Evolutionary conservation across 2,888 invertebrate species (phyloP).

Genomic region (Falcaria lacertinaria): DNA sequence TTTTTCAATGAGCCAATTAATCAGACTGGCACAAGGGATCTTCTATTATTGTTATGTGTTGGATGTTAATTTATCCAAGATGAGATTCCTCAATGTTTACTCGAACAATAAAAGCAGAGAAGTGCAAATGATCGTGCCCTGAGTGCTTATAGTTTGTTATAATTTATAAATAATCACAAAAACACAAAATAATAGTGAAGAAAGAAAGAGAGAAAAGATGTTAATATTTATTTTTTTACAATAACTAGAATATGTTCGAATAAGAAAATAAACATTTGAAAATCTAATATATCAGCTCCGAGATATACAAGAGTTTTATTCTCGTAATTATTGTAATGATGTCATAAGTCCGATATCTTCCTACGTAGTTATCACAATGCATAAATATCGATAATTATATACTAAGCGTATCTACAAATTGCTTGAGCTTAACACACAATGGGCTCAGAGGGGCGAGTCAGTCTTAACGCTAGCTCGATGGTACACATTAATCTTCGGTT

Average conservation of each 20-base stretch:
- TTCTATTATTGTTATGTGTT: conserved; percentile 6
- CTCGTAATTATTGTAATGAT: too few relatives aligned
- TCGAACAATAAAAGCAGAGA: too few relatives aligned
- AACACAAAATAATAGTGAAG: too few relatives aligned
- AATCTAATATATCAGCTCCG: too few relatives aligned
- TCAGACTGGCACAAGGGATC: conserved; percentile 17
- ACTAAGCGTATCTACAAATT: neutral
- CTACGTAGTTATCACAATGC: neutral
- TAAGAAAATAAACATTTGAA: too few relatives aligned
- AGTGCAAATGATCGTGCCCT: too few relatives aligned
- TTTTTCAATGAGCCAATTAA: conserved; percentile 53
- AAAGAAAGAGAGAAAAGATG: too few relatives aligned
- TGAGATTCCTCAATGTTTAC: conserved; percentile 1
- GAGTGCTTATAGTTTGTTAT: too few relatives aligned
- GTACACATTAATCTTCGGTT: neutral
- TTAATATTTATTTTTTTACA: too few relatives aligned
- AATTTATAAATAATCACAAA: too few relatives aligned
- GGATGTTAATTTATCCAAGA: conserved; percentile 8
- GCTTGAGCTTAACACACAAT: conserved; percentile 18
- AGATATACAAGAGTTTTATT: too few relatives aligned
- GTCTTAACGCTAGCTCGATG: neutral
- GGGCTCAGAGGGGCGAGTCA: conserved; percentile 6
- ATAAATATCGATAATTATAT: neutral
- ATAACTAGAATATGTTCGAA: too few relatives aligned
- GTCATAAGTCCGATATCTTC: neutral